Base-by-base conservation (phyloP, 2,797 vertebrate genomes). In the Graptemys geographica region DNA sequence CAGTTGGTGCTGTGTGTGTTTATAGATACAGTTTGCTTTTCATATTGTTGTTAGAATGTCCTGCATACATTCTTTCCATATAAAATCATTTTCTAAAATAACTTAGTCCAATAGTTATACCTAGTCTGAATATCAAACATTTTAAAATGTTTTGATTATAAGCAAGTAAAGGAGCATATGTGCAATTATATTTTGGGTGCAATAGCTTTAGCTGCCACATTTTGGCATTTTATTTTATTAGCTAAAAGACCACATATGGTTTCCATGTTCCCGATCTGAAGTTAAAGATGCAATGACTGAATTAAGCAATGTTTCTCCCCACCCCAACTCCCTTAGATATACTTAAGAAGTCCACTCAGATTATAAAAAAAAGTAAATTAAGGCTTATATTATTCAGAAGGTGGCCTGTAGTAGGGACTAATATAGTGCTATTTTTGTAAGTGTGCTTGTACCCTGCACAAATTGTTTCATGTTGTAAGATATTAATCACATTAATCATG, bases 201-300 rank as follows among this genome's bases (percentile, higher is more conserved):
- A 98, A 98, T 92, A 96, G 97, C 85, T 97, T 97, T 96, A 98
- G 96, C 97, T 79, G 65, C 98, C 96, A 97, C 97, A 91, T 97
- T 97, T 98, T 98, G 98, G 98, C 98, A 97, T 98, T 98, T 98
- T 96, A 93, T 97, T 98, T 98, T 98, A 98, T 98, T 98, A 98
- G 98, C 96, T 97, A 96, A 97, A 98, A 97, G 96, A 96, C 98
- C 97, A 98, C 98, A 98, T 98, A 98, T 98, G 98, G 98, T 98
- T 98, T 98, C 97, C 98, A 98, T 98, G 98, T 98, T 98, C 98
- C 96, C 95, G 98, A 98, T 96, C 97, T 98, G 97, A 97, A 96
- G 97, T 97, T 97, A 97, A 98, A 97, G 97, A 98, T 94, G 95
- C 92, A 96, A 97, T 93, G 96, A 95, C 94, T 98, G 96, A 97